Conservation (phyloP, 2,113 vertebrate genomes). For the Chauna torquata region DNA sequence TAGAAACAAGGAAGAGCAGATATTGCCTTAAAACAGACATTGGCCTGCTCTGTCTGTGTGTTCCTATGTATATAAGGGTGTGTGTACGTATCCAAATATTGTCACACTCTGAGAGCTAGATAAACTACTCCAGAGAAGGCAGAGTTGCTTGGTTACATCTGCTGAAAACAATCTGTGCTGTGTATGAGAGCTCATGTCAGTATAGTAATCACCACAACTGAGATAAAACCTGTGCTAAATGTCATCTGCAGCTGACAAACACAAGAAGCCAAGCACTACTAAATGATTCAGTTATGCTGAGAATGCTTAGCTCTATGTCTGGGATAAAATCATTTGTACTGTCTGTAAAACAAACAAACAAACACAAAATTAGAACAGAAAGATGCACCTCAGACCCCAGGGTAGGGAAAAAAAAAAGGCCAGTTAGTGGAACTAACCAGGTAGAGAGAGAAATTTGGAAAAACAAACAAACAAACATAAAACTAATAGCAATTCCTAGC, state of each 20-base stretch:
- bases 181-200: conserved; percentile 69
- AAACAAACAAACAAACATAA: neutral
- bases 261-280: conserved; percentile 57
- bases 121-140: conserved; percentile 52
- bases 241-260: conserved; percentile 75
- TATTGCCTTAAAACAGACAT: conserved; percentile 34
- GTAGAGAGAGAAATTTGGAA: neutral
- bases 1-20: conserved; percentile 24
- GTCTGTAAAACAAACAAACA: conserved; percentile 48
- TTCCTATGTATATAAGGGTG: neutral
- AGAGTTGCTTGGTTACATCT: conserved; percentile 72
- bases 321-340: conserved; percentile 51
- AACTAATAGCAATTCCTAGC: neutral
- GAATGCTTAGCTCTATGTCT: conserved; percentile 40
- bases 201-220: conserved; percentile 74
- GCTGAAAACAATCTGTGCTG: conserved; percentile 69
- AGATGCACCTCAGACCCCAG: neutral
- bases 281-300: conserved; percentile 69
- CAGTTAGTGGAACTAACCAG: neutral
- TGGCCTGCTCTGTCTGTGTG: neutral
- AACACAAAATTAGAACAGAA: neutral
- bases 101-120: conserved; percentile 43
- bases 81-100: neutral
- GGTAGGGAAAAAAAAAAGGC: neutral
- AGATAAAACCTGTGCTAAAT: conserved; percentile 77